A percentile compares a stretch with the other conserved stretches of the same genome.
phyloP scores from a whole-genome alignment of 2,888 invertebrate genomes.

The Abscondita cerata region DNA sequence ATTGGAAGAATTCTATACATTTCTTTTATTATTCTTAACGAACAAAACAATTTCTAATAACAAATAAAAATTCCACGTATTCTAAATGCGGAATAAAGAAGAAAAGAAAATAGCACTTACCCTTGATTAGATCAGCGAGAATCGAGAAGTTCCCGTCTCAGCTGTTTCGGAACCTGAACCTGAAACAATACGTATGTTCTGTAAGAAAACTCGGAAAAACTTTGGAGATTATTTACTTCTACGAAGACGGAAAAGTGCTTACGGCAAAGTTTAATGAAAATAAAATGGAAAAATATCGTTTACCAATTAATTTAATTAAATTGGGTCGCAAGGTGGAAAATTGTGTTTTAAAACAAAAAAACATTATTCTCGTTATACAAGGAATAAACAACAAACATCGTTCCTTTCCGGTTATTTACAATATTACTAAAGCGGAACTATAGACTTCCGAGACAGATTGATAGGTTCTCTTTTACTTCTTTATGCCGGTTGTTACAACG shows the following conservation, averaged over 20 bases:
- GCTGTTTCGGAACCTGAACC: constrained; percentile 39
- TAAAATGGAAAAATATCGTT: constrained; percentile 19
- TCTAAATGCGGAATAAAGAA: neutral
- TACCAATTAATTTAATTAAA: constrained; percentile 6
- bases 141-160: constrained; percentile 46
- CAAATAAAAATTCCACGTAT: too few species aligned
- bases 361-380: neutral
- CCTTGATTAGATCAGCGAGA: constrained; percentile 49
- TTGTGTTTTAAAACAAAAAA: constrained; percentile 2
- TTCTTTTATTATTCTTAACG: too few species aligned
- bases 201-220: constrained; percentile 22
- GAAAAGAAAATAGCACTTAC: constrained; percentile 43
- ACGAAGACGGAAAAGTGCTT: constrained; percentile 19
- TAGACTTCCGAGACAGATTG: constrained; percentile 18
- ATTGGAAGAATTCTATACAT: too few species aligned
- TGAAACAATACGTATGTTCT: constrained; percentile 40
- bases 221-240: constrained; percentile 22
- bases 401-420: constrained; percentile 4
- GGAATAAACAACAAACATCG: neutral
- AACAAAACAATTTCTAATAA: too few species aligned
- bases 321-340: constrained; percentile 14
- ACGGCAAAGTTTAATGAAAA: constrained; percentile 26
- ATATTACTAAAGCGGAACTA: constrained; percentile 16
- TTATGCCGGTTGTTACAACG: constrained; percentile 26
- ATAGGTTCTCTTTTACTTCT: constrained; percentile 23